Evolutionary conservation across 2,888 invertebrate genomes (phyloP), one percentile per base, ranked within the genome.

Genomic region (Quadroppia sp.): DNA sequence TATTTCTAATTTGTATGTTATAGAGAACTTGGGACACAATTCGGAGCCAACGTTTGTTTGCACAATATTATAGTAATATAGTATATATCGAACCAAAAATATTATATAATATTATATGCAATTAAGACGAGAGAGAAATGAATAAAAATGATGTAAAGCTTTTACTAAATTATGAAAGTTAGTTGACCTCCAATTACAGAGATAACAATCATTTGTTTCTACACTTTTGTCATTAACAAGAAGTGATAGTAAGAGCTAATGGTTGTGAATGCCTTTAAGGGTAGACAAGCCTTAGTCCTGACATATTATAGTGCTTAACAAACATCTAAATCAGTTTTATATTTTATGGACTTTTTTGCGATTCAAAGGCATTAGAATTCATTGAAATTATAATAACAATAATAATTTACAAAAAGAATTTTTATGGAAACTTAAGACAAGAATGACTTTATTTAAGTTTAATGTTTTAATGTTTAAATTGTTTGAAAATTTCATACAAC

Each of bases 181-280:
- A 61, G 61, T 61, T 61, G 61, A 61, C 61, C 61, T 61, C 61
- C 32, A 61, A 61, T 61, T 32, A 61, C 20, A 61, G 11, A 59
- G 28, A 61, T 61, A 61, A 61, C 32, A 61, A 61, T 61, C 61
- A 61, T 61, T 61, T 61, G 61, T 61, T 61, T 61, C 7, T 61
- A 61, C 61, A 61, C 61, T 61, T 61, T 61, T 61, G 61, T 61
- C 61, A 61, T 61, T 61, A 61, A 61, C 61, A 61, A 61, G 25
- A 61, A 61, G 61, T 61, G 32, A 61, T 61, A 61, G 61, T n/a
- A 30, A 61, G 20, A 13, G 6, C 32, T 61, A 61, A 61, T 61
- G 61, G 20, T 17, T 61, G 32, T 15, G 32, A 61, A 61, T 61
- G 61, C 61, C 61, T 61, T 61, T 61, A 61, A 61, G 61, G 30